Base-by-base conservation (phyloP, 1,140 invertebrate genomes). In the Ruditapes philippinarum region DNA sequence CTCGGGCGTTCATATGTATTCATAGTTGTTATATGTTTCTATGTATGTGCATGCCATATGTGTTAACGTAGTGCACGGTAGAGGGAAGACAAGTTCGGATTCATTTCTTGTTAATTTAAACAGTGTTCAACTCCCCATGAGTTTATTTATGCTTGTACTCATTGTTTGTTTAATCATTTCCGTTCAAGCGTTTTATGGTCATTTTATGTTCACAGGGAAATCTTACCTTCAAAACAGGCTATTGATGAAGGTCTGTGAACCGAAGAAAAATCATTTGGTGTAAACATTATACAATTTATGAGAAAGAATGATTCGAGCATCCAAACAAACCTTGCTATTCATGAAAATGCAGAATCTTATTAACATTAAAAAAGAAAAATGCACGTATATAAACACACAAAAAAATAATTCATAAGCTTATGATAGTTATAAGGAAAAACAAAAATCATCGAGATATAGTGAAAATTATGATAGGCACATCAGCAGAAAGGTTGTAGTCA, bases 11-110 rank as follows among this genome's bases (percentile, higher is more conserved):
- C 57, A 28, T 25, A 28, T 62, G 5, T 12, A 38, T 49, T 40
- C 70, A 19, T 49, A 22, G 11, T 42, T 31, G n/a, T n/a, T n/a
- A n/a, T n/a, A n/a, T 74, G 1, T 49, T 19, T 22, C 17, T 73
- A 22, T 11, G n/a, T 74, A 74, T 49, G 70, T 74, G 38, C 70
- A 70, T 70, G 65, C 49, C 40, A 74, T 45, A 14, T 74, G 45
- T 28, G n/a, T n/a, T n/a, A n/a, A n/a, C n/a, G n/a, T n/a, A n/a
- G n/a, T n/a, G n/a, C n/a, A n/a, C n/a, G n/a, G n/a, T n/a, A n/a
- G n/a, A n/a, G n/a, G n/a, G n/a, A n/a, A n/a, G n/a, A n/a, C n/a
- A n/a, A n/a, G n/a, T n/a, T n/a, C n/a, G n/a, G n/a, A n/a, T n/a
- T n/a, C n/a, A n/a, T n/a, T n/a, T n/a, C n/a, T n/a, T n/a, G n/a